Percentiles rank a stretch among this genome's conserved stretches.
These are phyloP conservation scores for Deilephila elpenor DNA, from an alignment of 2,888 invertebrate genomes.

Conservation along the genomic window DNA sequence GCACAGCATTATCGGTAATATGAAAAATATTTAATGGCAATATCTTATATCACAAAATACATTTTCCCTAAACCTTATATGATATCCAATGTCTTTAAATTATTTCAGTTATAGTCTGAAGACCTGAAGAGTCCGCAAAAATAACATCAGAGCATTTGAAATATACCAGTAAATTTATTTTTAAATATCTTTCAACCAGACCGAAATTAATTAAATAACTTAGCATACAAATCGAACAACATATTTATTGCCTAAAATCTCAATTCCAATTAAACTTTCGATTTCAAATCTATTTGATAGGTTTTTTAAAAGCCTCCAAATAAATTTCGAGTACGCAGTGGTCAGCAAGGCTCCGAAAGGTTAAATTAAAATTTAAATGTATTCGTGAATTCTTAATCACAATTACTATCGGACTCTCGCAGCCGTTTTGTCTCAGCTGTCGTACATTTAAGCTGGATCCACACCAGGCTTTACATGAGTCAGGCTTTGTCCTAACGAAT, in stretches of 20 bases:
- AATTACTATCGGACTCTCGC: neutral
- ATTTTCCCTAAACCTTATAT: no score
- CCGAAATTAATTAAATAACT: neutral
- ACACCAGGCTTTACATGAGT: neutral
- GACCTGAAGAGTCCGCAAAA: no score
- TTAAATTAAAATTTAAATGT: neutral
- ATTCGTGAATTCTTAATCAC: conserved; percentile 3
- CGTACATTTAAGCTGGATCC: neutral
- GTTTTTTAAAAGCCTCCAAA: neutral
- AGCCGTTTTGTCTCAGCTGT: neutral
- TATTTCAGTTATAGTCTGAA: no score
- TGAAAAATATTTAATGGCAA: no score
- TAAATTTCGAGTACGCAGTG: neutral
- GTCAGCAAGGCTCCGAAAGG: neutral
- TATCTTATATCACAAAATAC: no score
- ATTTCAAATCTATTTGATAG: neutral
- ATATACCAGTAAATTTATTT: no score
- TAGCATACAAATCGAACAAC: neutral
- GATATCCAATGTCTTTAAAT: no score
- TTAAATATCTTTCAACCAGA: neutral
- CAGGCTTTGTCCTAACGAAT: no score
- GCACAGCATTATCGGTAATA: no score
- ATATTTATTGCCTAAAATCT: conserved; percentile 1
- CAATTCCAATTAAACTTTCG: neutral
- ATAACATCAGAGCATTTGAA: no score